phyloP scores from a whole-genome alignment of 2,888 invertebrate genomes.

The Epinotia ramella region DNA sequence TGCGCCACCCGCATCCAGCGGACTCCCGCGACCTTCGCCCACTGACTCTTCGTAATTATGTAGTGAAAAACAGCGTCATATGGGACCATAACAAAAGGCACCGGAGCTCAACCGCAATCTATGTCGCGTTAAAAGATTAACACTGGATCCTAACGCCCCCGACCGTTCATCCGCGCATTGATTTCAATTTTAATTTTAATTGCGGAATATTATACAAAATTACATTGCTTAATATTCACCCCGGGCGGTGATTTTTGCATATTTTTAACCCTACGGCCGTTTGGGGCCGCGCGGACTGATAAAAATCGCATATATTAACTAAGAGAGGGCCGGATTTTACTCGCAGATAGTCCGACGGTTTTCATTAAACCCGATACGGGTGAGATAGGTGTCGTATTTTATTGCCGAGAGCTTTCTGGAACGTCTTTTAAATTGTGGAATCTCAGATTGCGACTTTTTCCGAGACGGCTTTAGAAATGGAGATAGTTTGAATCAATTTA shows the following conservation, averaged over 20 bases:
- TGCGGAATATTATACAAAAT: slow-evolving; percentile 84
- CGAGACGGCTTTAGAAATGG: slow-evolving; percentile 4
- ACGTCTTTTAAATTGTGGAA: slow-evolving; percentile 51
- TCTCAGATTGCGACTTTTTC: slow-evolving; percentile 39
- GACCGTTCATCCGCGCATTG: slow-evolving; percentile 79
- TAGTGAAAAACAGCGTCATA: not conserved
- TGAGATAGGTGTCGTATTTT: slow-evolving; percentile 73
- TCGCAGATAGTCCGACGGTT: slow-evolving; percentile 68
- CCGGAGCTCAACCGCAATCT: slow-evolving; percentile 47
- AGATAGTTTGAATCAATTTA: slow-evolving; percentile 26
- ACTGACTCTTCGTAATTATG: not conserved
- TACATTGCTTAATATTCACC: slow-evolving; percentile 84
- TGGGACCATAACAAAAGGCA: not conserved
- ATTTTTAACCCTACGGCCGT: slow-evolving; percentile 75
- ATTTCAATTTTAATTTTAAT: slow-evolving; percentile 86
- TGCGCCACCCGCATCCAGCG: too few species aligned
- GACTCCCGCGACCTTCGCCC: too few species aligned
- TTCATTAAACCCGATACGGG: slow-evolving; percentile 76
- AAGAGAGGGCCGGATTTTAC: slow-evolving; percentile 62
- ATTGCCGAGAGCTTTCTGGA: slow-evolving; percentile 58
- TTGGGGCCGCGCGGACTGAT: slow-evolving; percentile 62
- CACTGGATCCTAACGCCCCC: slow-evolving; percentile 46
- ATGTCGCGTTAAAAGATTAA: slow-evolving; percentile 58
- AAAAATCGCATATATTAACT: slow-evolving; percentile 81
- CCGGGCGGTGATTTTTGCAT: slow-evolving; percentile 82